phyloP scores from a whole-genome alignment of 2,113 vertebrate genomes.

The Clinocottus analis region DNA sequence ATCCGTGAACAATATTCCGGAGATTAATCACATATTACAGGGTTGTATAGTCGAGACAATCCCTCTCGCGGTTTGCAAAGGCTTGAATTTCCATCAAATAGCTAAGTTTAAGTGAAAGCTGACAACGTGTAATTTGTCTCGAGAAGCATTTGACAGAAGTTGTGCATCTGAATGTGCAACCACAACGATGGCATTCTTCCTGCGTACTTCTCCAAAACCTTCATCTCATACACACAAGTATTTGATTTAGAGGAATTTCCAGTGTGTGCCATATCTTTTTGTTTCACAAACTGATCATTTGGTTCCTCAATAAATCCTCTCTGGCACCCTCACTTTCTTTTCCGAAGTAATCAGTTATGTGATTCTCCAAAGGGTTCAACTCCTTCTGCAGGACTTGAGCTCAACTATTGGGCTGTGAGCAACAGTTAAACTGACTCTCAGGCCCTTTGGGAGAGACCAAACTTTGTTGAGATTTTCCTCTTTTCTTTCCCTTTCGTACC shows the following conservation, averaged over 20 bases:
- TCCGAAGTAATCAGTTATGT: conserved; percentile 73
- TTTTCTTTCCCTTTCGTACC: conserved; percentile 24
- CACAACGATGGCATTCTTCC: conserved; percentile 43
- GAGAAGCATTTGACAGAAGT: conserved; percentile 34
- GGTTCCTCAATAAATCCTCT: conserved; percentile 51
- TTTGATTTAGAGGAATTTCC: conserved; percentile 53
- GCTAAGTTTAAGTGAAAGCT: neutral
- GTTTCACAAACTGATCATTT: conserved; percentile 49
- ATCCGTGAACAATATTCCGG: neutral
- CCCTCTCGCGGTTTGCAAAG: neutral
- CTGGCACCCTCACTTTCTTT: conserved; percentile 61
- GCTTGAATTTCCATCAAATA: neutral
- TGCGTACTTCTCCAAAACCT: conserved; percentile 44
- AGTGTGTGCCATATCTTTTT: conserved; percentile 37
- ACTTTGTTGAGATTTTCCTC: conserved; percentile 39
- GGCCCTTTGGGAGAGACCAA: conserved; percentile 55
- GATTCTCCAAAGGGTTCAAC: conserved; percentile 59
- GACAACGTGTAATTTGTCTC: conserved; percentile 15
- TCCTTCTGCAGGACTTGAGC: conserved; percentile 62
- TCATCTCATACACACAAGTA: conserved; percentile 42
- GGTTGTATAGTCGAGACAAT: neutral
- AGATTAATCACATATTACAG: neutral
- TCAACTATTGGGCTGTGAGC: conserved; percentile 72
- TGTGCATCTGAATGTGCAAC: conserved; percentile 44
- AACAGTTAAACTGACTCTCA: conserved; percentile 65